Conservation (phyloP, 2,797 vertebrate genomes). For the Periophthalmus magnuspinnatus region DNA sequence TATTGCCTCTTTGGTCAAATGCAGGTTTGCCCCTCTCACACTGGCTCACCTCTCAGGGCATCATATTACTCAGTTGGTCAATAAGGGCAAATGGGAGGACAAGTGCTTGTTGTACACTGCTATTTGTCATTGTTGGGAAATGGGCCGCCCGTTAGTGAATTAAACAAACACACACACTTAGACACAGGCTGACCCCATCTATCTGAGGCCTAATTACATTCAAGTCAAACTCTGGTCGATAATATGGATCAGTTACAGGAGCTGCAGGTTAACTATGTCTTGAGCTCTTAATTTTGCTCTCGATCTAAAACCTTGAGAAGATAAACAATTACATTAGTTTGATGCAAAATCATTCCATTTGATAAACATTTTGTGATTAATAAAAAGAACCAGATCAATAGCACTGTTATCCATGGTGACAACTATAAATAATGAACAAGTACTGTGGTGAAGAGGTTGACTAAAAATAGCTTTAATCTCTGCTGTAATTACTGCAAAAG, state of each 20-base stretch:
- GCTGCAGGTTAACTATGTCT: slow-evolving; percentile 26
- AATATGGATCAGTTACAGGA: slow-evolving; percentile 41
- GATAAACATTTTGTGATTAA: neutral
- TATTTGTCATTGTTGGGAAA: slow-evolving; percentile 43
- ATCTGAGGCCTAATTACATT: slow-evolving; percentile 54
- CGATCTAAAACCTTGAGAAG: slow-evolving; percentile 14
- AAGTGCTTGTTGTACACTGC: slow-evolving; percentile 29
- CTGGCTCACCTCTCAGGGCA: neutral
- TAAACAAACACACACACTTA: slow-evolving; percentile 28
- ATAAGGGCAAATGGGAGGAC: slow-evolving; percentile 28
- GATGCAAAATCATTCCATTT: neutral
- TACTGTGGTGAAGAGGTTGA: neutral
- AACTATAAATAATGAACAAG: neutral
- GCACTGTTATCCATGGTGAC: neutral
- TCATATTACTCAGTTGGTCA: slow-evolving; percentile 30
- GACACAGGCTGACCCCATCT: slow-evolving; percentile 46
- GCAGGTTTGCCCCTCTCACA: neutral
- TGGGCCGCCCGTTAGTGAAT: slow-evolving; percentile 36
- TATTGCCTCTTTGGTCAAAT: neutral
- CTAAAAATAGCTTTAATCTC: neutral
- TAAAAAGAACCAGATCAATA: neutral
- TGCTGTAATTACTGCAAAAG: neutral
- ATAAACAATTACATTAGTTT: neutral
- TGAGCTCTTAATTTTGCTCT: slow-evolving; percentile 29
- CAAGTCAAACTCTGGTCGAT: slow-evolving; percentile 42